Conservation (phyloP, 2,797 vertebrate species). For the Coccyzus lansbergi region DNA sequence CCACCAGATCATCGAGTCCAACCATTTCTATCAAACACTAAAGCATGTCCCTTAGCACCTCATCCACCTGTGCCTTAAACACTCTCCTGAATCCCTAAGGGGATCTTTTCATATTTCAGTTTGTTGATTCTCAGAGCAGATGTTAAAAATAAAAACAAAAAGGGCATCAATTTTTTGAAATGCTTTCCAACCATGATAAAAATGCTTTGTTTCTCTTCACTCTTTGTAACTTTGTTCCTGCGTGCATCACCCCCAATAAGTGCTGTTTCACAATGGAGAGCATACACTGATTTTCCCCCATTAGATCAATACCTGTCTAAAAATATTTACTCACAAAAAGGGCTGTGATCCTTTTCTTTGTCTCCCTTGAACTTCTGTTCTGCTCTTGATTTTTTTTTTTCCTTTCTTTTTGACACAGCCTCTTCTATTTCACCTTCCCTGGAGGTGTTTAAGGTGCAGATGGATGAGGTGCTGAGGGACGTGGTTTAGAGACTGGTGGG, state of each 20-base stretch:
- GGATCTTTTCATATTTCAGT: neutral
- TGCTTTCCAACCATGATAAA: neutral
- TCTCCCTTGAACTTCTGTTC: slow-evolving; percentile 57
- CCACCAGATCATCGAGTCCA: too few relatives aligned
- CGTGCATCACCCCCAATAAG: slow-evolving; percentile 11
- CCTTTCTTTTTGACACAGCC: slow-evolving; percentile 20
- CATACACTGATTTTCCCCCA: neutral
- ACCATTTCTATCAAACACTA: too few relatives aligned
- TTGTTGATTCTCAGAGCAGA: neutral
- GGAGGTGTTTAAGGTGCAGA: too few relatives aligned
- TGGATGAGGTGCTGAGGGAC: too few relatives aligned
- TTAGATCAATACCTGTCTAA: slow-evolving; percentile 66
- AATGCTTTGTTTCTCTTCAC: slow-evolving; percentile 14
- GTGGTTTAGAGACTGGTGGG: too few relatives aligned
- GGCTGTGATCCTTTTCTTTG: slow-evolving; percentile 46
- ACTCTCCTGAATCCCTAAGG: neutral
- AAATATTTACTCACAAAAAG: slow-evolving; percentile 65
- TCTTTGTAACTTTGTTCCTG: neutral
- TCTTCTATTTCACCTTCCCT: too few relatives aligned
- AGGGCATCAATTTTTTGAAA: neutral
- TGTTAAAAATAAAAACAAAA: neutral
- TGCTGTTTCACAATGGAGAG: slow-evolving; percentile 41
- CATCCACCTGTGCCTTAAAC: too few relatives aligned
- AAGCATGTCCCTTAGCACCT: too few relatives aligned
- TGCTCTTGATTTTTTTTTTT: neutral